Base-by-base conservation (phyloP, 2,888 invertebrate species). In the Poecilobothrus nobilitatus region DNA sequence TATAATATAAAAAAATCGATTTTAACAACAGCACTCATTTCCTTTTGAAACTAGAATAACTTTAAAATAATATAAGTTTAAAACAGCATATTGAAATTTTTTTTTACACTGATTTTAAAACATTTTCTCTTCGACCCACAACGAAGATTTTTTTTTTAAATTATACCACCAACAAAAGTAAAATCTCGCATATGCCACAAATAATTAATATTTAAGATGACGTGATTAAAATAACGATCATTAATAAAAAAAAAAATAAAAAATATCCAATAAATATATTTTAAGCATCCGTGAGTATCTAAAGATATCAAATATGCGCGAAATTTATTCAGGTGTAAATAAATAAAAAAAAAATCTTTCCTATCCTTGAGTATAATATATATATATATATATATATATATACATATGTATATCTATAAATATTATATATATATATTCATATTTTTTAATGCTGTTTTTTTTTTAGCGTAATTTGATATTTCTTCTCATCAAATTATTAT, bases 381-480 rank as follows among this genome's bases (percentile, higher is more conserved):
- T 5, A 27, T 27, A 27, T 27, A 27, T 27, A 27, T 27, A 5
- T 27, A 27, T 27, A 27, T 27, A 27, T 4, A 27, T 27, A 27
- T 27, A 27, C 27, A 27, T 5, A 27, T 27, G 5, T 27, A 27
- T 27, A 27, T 27, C 3, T 27, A 27, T 27, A 27, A 4, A 27
- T 4, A 27, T 27, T n/a, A n/a, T n/a, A n/a, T n/a, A 7, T 34
- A 7, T 34, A 34, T 34, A 34, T 34, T 34, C 34, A 34, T 34
- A 8, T 37, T 37, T 8, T 37, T 37, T 8, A 10, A 10, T 37
- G 37, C 7, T 37, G 6, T 41, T 53, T 53, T 44, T 44, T 9
- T 44, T 12, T 53, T 53, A 53, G 53, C 53, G 53, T 53, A 53
- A 53, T 53, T n/a, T 53, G 53, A 53, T 53, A 53, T 18, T 53